A percentile compares a stretch with the other conserved stretches of the same genome.
Conservation (phyloP, 2,797 vertebrate species). For the Lithobates pipiens region DNA sequence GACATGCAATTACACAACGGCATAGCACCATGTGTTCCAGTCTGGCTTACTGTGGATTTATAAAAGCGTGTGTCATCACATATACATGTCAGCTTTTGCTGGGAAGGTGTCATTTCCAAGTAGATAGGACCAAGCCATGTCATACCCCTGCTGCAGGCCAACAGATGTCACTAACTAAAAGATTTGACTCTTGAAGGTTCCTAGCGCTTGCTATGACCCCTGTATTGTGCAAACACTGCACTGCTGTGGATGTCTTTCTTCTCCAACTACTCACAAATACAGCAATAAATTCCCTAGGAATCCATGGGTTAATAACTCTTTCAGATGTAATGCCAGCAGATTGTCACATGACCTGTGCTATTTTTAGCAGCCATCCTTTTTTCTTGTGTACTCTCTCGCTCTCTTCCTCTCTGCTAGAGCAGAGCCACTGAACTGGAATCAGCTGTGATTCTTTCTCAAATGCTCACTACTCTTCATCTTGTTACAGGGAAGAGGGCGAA, state of each 20-base stretch:
- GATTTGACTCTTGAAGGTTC: neutral
- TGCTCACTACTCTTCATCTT: constrained; percentile 24
- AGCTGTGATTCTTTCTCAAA: constrained; percentile 23
- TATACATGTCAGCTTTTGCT: neutral
- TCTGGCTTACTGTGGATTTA: neutral
- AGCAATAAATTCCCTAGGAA: constrained; percentile 32
- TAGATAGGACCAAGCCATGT: neutral
- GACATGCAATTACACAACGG: neutral
- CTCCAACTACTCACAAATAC: constrained; percentile 1
- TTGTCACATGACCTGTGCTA: constrained; percentile 56
- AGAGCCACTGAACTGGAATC: constrained; percentile 57
- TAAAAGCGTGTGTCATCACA: neutral
- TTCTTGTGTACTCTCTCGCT: neutral
- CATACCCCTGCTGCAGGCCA: neutral
- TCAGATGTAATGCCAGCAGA: constrained; percentile 52
- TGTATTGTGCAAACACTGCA: neutral
- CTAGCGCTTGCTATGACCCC: neutral
- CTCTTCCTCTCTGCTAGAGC: constrained; percentile 15
- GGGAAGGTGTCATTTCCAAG: neutral
- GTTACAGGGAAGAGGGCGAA: neutral
- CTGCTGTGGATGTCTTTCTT: constrained; percentile 36
- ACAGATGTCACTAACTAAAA: constrained; percentile 2
- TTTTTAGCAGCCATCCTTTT: constrained; percentile 45
- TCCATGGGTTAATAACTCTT: constrained; percentile 56
- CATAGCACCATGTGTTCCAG: neutral